These are phyloP conservation scores for Entosphenus tridentatus DNA, from an alignment of 2,113 vertebrate genomes.

Conservation along the genomic window DNA sequence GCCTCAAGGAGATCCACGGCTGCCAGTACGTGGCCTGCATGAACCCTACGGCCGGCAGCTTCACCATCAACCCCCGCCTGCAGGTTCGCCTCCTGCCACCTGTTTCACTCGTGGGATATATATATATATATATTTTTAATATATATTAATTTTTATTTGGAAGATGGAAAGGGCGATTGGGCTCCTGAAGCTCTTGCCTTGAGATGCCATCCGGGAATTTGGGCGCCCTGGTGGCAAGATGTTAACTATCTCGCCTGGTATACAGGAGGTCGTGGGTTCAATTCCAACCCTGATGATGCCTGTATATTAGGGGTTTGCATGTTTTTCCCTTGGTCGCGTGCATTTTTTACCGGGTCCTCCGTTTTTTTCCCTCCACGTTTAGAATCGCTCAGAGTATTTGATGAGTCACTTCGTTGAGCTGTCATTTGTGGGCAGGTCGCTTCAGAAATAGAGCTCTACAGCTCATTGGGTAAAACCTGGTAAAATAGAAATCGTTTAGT, in stretches of 20 bases:
- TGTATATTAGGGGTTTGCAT: neutral
- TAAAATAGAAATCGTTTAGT: too few species aligned
- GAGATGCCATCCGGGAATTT: neutral
- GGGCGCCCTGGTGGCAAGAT: neutral
- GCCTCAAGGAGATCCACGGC: slow-evolving; percentile 33
- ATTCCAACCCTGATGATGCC: neutral
- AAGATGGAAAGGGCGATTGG: neutral
- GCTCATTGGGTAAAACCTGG: too few species aligned
- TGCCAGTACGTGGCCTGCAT: slow-evolving; percentile 41
- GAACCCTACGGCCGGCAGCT: slow-evolving; percentile 42
- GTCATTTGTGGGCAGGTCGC: too few species aligned
- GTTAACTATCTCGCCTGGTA: neutral
- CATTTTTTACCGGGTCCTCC: neutral
- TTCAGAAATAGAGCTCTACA: too few species aligned
- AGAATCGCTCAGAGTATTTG: too few species aligned
- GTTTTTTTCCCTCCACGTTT: too few species aligned
- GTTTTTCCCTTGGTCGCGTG: neutral
- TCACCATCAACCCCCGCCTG: slow-evolving; percentile 35
- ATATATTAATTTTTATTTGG: neutral
- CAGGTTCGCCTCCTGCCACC: slow-evolving; percentile 23
- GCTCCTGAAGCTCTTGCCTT: neutral
- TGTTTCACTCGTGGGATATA: neutral
- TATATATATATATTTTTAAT: neutral
- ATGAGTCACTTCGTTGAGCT: too few species aligned
- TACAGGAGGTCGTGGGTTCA: neutral